phyloP scores from a whole-genome alignment of 1,140 invertebrate species.

The Calliphora vicina region DNA sequence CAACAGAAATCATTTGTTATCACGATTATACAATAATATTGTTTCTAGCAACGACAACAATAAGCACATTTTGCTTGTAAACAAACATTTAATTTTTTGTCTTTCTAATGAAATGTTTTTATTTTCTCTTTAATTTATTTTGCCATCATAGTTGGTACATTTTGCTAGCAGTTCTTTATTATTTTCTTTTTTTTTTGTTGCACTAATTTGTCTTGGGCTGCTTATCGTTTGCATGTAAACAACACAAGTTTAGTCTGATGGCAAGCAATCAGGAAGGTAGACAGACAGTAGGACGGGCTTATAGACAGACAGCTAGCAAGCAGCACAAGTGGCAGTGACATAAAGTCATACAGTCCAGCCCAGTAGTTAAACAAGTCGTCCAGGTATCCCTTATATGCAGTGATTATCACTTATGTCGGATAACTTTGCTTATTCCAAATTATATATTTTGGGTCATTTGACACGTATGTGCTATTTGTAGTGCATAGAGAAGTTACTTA shows the following conservation, averaged over 20 bases:
- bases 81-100: not conserved
- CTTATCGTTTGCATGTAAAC: not conserved
- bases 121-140: not conserved
- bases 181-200: not conserved
- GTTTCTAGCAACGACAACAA: not conserved
- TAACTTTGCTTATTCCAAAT: no score
- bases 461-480: no score
- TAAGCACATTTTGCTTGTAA: not conserved
- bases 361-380: no score
- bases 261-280: not conserved
- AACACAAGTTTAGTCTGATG: not conserved
- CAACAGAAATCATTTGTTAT: not conserved
- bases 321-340: not conserved
- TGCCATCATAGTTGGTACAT: no score
- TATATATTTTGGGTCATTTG: no score
- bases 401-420: no score
- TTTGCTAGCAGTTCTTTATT: not conserved
- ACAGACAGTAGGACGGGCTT: not conserved
- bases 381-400: no score
- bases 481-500: no score
- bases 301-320: not conserved
- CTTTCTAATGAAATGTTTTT: not conserved
- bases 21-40: not conserved
- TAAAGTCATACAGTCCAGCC: not conserved
- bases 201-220: constrained; percentile 8